Percentiles rank a stretch among this genome's conserved stretches.
These are phyloP conservation scores for Laspeyria flexula DNA, from an alignment of 2,888 invertebrate genomes.

Conservation along the genomic window DNA sequence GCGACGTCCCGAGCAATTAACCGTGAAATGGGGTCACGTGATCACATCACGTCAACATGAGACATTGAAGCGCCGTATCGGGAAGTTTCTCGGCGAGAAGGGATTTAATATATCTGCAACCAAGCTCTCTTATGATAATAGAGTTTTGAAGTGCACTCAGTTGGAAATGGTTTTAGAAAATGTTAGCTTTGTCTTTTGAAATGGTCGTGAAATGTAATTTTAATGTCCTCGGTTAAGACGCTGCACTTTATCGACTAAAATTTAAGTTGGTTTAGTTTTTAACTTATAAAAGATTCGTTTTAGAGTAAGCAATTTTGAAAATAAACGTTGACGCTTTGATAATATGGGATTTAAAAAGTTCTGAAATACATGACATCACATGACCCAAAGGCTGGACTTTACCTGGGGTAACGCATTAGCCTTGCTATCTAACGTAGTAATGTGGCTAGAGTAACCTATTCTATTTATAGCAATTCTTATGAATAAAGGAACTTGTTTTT, in stretches of 20 bases:
- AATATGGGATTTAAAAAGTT: no score
- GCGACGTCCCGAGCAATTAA: conserved; percentile 49
- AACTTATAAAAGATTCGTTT: no score
- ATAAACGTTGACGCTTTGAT: no score
- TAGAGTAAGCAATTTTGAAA: no score
- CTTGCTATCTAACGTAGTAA: no score
- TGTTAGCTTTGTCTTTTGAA: conserved; percentile 36
- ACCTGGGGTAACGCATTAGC: no score
- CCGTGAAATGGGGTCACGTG: conserved; percentile 59
- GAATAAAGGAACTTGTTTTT: no score
- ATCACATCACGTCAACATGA: conserved; percentile 53
- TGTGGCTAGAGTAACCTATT: no score
- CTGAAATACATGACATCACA: no score
- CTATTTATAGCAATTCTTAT: no score
- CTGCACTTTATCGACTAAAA: background rate
- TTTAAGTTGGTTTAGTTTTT: background rate
- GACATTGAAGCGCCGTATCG: conserved; percentile 41
- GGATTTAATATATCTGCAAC: conserved; percentile 47
- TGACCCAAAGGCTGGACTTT: no score
- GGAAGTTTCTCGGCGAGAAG: conserved; percentile 20
- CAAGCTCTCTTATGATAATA: conserved; percentile 49
- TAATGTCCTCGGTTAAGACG: background rate
- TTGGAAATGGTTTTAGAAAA: conserved; percentile 41
- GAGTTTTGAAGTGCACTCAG: conserved; percentile 44
- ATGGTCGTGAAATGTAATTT: conserved; percentile 9